Percentiles rank a stretch among this genome's conserved stretches.
Evolutionary conservation across 1,140 invertebrate species (phyloP).

Genomic region (Nasonia longicornis): DNA sequence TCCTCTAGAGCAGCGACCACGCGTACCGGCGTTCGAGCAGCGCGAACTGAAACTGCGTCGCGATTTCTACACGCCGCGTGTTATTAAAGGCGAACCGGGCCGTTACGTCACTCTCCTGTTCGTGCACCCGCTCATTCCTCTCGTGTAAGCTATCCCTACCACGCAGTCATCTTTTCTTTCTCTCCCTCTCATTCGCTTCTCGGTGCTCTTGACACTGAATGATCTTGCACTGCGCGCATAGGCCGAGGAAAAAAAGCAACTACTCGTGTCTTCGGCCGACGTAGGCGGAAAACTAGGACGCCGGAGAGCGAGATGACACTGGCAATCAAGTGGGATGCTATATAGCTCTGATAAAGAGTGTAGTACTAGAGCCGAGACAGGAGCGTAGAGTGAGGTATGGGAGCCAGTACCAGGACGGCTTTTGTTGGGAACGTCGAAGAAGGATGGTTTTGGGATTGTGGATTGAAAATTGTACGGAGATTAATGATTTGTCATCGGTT

Average conservation of each 20-base stretch:
- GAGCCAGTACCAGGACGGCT: too few species aligned
- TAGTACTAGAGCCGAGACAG: neutral
- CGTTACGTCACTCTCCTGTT: constrained; percentile 8
- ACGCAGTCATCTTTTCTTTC: neutral
- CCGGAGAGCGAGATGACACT: neutral
- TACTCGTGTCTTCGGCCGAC: neutral
- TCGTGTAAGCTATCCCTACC: neutral
- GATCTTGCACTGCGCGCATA: neutral
- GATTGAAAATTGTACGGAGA: too few species aligned
- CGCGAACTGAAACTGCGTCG: constrained; percentile 16
- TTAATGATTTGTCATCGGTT: too few species aligned
- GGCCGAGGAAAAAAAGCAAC: neutral
- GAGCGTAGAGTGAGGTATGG: too few species aligned
- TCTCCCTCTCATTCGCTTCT: neutral
- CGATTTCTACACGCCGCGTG: neutral
- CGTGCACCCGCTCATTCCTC: neutral
- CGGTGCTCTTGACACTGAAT: constrained; percentile 34
- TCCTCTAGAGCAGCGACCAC: neutral
- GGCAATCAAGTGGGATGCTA: neutral
- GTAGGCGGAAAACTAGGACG: neutral
- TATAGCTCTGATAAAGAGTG: neutral
- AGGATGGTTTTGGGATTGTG: too few species aligned
- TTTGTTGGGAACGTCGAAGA: too few species aligned
- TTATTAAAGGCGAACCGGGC: constrained; percentile 25
- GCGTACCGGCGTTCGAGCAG: neutral